Evolutionary conservation across 1,140 invertebrate species (phyloP).

Genomic region (Nixonia krombeini): DNA sequence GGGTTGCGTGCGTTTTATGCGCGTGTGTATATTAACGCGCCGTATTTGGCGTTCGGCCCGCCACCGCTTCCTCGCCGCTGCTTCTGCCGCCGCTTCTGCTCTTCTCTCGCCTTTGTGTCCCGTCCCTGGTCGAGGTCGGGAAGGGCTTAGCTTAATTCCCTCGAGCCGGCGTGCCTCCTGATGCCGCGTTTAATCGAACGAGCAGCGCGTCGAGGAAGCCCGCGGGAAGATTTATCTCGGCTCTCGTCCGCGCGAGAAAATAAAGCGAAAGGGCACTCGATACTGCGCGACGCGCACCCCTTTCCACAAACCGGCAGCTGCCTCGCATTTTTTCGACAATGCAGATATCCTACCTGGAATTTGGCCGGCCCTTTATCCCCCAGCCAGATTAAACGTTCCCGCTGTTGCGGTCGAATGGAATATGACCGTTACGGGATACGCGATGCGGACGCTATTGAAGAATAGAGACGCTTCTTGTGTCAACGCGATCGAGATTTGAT

Average conservation of each 20-base stretch:
- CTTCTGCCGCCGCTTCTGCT: no score
- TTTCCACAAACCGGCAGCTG: constrained; percentile 39
- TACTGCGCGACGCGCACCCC: constrained; percentile 25
- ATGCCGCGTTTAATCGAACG: constrained; percentile 1
- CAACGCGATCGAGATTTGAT: no score
- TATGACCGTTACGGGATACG: no score
- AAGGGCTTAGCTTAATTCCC: neutral
- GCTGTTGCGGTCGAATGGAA: constrained; percentile 1
- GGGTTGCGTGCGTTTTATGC: neutral
- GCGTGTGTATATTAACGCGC: neutral
- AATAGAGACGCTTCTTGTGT: no score
- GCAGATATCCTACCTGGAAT: constrained; percentile 25
- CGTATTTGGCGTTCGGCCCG: neutral
- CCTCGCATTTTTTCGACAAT: constrained; percentile 25
- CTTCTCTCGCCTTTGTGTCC: neutral
- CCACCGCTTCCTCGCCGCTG: no score
- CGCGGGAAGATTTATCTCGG: neutral
- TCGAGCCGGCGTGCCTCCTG: neutral
- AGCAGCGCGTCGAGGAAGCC: neutral
- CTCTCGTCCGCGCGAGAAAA: constrained; percentile 9
- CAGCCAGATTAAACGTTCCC: constrained; percentile 4
- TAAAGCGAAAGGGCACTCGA: constrained; percentile 24
- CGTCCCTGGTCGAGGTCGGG: neutral
- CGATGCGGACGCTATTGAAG: neutral
- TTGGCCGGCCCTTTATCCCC: constrained; percentile 19